A percentile compares a stretch with the other conserved stretches of the same genome.
Conservation (phyloP, 2,797 vertebrate species). For the Pseudotriccus pelzelni region DNA sequence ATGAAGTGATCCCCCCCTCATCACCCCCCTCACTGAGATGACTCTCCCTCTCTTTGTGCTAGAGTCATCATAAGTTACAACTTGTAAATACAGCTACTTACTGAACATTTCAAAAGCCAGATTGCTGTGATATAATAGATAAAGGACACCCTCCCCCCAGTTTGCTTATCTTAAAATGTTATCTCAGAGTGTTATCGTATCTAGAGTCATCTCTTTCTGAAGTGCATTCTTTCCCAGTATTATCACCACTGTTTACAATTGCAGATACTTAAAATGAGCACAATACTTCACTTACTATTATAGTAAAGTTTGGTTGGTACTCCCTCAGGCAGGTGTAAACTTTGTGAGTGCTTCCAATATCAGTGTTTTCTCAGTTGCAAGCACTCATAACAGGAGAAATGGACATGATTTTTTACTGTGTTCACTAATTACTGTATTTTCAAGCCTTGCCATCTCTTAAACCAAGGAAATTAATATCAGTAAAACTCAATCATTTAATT, state of each 20-base stretch:
- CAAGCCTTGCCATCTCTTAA: not conserved
- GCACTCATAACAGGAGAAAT: not conserved
- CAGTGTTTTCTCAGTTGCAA: not conserved
- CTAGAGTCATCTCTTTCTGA: constrained; percentile 11
- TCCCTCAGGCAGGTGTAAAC: not conserved
- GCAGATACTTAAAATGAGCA: constrained; percentile 35
- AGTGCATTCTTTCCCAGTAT: constrained; percentile 35
- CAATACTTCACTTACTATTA: constrained; percentile 43
- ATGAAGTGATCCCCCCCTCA: not conserved
- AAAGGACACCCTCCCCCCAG: not conserved
- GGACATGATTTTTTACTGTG: not conserved
- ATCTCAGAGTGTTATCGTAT: constrained; percentile 6
- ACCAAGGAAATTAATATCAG: not conserved
- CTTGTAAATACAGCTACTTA: constrained; percentile 40
- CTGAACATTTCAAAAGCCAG: constrained; percentile 23
- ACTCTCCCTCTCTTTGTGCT: not conserved
- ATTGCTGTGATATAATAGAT: not conserved
- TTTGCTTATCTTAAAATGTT: constrained; percentile 29
- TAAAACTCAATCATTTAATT: not conserved
- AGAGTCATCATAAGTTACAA: not conserved
- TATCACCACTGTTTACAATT: constrained; percentile 38
- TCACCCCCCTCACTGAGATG: not conserved
- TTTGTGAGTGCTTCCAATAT: not conserved
- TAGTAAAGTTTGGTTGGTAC: constrained; percentile 1
- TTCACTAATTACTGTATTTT: not conserved